Conservation (phyloP, 23 tunicate genomes). For the Styela plicata region DNA sequence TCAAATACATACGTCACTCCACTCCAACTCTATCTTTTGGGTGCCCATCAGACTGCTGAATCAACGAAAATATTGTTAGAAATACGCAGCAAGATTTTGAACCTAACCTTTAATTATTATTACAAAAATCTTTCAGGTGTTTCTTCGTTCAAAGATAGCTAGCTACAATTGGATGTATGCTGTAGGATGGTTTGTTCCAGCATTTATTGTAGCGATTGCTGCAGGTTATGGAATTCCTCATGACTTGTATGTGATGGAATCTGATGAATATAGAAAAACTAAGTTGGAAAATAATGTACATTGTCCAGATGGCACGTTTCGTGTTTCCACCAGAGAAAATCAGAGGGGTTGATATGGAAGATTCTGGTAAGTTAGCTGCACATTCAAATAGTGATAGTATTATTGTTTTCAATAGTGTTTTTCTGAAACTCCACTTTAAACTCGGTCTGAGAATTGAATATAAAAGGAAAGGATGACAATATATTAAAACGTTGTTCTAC, state of each 20-base stretch:
- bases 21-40: too few species aligned
- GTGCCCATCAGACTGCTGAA: too few species aligned
- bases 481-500: too few species aligned
- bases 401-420: too few species aligned
- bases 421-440: too few species aligned
- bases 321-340: not conserved
- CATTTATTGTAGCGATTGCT: conserved; percentile 45
- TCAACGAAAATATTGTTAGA: too few species aligned
- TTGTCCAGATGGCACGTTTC: conserved; percentile 1
- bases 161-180: conserved; percentile 80
- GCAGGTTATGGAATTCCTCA: conserved; percentile 72
- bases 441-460: too few species aligned
- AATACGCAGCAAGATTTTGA: too few species aligned
- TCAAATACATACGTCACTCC: too few species aligned
- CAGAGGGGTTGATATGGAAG: not conserved
- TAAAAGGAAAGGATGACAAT: too few species aligned
- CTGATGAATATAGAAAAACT: not conserved
- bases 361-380: not conserved
- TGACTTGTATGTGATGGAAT: conserved; percentile 31
- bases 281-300: not conserved
- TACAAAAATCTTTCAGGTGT: conserved; percentile 54
- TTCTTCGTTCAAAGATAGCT: conserved; percentile 50
- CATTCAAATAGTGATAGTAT: too few species aligned
- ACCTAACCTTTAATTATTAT: not conserved
- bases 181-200: conserved; percentile 71